Evolutionary conservation across 2,797 vertebrate genomes (phyloP).

Genomic region (Amniataba percoides): DNA sequence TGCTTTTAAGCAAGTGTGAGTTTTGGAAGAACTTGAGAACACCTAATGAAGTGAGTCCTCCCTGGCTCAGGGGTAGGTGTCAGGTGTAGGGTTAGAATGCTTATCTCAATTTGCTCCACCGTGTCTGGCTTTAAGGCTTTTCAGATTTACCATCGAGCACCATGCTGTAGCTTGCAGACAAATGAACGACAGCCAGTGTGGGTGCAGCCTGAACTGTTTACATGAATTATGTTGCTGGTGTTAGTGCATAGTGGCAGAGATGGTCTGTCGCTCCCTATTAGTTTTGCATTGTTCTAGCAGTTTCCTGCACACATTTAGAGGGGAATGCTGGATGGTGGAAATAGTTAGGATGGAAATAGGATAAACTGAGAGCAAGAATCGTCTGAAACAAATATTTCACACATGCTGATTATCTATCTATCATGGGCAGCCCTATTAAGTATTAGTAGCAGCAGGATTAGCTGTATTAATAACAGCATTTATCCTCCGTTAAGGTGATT

Average conservation of each 20-base stretch:
- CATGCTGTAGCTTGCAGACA: neutral
- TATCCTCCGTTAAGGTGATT: neutral
- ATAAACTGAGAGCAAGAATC: neutral
- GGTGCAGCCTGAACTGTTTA: neutral
- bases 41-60: conserved; percentile 1
- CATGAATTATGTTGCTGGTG: neutral
- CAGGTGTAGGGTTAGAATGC: no score
- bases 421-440: neutral
- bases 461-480: no score
- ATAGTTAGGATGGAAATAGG: neutral
- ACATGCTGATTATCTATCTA: neutral
- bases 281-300: conserved; percentile 2
- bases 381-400: neutral
- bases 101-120: conserved; percentile 12
- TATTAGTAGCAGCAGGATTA: no score
- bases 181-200: neutral
- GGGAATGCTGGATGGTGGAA: neutral
- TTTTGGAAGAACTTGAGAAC: conserved; percentile 7
- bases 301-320: neutral
- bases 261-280: neutral
- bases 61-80: neutral
- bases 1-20: conserved; percentile 9
- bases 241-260: neutral
- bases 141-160: neutral
- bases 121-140: conserved; percentile 7